Evolutionary conservation across 2,113 vertebrate genomes (phyloP), one percentile per base, ranked within the genome.

Genomic region (Catagonus wagneri): DNA sequence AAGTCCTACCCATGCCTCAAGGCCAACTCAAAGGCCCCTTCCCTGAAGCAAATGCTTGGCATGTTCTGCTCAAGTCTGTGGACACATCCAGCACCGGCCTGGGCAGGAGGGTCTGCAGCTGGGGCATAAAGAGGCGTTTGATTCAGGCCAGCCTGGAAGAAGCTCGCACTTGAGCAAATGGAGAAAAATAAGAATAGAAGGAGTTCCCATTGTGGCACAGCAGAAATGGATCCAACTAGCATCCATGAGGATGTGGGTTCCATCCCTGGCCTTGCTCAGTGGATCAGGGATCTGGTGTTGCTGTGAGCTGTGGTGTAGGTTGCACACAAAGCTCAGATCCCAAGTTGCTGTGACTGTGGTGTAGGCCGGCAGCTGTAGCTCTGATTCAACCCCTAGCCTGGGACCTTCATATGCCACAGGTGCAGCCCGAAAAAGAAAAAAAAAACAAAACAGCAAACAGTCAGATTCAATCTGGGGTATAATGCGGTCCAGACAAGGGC

Each of bases 151-250:
- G 17, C 60, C 52, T 17, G 11, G 52, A 54, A 83, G 56, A 61
- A 34, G 80, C 19, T 89, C 52, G 34, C n/a, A 36, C 20, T 66
- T 34, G 20, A 88, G 50, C 39, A 90, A 84, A 58, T 32, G 29
- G 17, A 76, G 39, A 92, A 56, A 89, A 39, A 52, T 36, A 60
- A 60, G 95, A 85, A 63, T 39, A 89, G 60, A 72, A 95, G 29
- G 44, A 44, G 44, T 44, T 4, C 44, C 44, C 44, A 44, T 8
- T 44, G 44, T 44, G 44, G 44, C 44, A 44, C 44, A 44, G 44
- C 44, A 8, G 44, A 44, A 44, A 44, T 44, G 44, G 44, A 44
- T 44, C 44, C 44, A 44, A 44, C 44, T 44, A 8, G 44, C 44
- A 44, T 44, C 44, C 44, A 8, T 44, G 44, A 44, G 44, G 44